Conservation (phyloP, 2,888 invertebrate genomes). For the Lasioglossum oenotherae region DNA sequence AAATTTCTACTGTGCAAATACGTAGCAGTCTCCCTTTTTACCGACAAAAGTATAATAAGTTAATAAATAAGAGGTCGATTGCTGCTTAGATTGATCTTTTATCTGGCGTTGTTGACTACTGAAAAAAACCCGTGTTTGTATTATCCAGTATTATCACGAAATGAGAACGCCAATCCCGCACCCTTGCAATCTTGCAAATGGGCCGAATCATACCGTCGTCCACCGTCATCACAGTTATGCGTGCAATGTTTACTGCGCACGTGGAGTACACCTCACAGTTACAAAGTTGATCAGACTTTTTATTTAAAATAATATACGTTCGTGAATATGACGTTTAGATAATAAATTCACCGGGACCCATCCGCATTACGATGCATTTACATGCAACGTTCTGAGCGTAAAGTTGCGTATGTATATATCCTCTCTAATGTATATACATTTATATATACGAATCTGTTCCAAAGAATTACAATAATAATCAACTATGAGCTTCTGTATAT, state of each 20-base stretch:
- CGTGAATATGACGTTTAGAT: not conserved
- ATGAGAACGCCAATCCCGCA: too few relatives aligned
- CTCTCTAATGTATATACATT: too few relatives aligned
- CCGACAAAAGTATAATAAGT: too few relatives aligned
- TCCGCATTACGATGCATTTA: not conserved
- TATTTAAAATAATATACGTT: not conserved
- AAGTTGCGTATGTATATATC: not conserved
- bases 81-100: too few relatives aligned
- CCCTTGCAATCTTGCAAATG: too few relatives aligned
- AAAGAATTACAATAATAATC: not conserved
- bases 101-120: too few relatives aligned
- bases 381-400: not conserved
- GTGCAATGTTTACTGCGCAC: not conserved
- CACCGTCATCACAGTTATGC: not conserved
- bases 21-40: too few relatives aligned
- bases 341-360: not conserved
- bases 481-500: constrained; percentile 79
- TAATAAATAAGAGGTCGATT: too few relatives aligned
- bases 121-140: too few relatives aligned
- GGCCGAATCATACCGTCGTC: too few relatives aligned
- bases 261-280: not conserved
- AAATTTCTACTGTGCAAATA: too few relatives aligned
- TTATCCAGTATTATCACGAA: too few relatives aligned
- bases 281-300: not conserved
- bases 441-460: not conserved